Percentiles rank a stretch among this genome's conserved stretches.
Conservation (phyloP, 2,113 vertebrate genomes). For the Oriolus oriolus region DNA sequence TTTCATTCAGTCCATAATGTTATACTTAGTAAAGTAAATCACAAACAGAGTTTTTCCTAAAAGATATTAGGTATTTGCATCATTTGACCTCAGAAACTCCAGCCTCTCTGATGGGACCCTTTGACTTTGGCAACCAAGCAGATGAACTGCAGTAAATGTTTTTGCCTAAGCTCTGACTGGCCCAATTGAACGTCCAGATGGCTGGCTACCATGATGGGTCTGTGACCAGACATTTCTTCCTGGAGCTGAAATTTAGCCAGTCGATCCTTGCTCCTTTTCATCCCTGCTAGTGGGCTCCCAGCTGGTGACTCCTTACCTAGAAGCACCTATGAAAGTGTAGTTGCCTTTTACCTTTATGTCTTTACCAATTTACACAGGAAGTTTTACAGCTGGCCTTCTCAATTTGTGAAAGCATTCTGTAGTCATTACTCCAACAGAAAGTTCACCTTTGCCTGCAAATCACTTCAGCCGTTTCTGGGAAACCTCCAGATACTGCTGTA, state of each 20-base stretch:
- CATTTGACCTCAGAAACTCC: not conserved
- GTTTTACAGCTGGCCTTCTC: not conserved
- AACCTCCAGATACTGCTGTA: constrained; percentile 25
- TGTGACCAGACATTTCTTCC: not conserved
- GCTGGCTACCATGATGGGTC: not conserved
- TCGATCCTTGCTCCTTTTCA: not conserved
- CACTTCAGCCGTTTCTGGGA: constrained; percentile 13
- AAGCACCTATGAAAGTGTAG: not conserved
- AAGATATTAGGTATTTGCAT: not conserved
- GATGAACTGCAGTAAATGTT: not conserved
- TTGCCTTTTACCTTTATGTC: not conserved
- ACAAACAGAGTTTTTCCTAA: not conserved
- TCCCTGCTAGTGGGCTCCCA: not conserved
- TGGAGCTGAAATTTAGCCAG: not conserved
- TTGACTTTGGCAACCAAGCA: not conserved
- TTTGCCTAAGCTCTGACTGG: not conserved
- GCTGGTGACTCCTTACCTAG: not conserved
- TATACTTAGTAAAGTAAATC: not conserved
- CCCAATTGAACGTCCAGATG: not conserved
- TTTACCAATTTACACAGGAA: not conserved
- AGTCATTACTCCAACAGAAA: not conserved
- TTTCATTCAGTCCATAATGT: not conserved
- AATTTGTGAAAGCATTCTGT: not conserved
- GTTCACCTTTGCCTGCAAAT: constrained; percentile 20
- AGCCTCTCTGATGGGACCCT: accelerated